These are phyloP conservation scores for Channa striata DNA, from an alignment of 2,797 vertebrate species.

Conservation along the genomic window DNA sequence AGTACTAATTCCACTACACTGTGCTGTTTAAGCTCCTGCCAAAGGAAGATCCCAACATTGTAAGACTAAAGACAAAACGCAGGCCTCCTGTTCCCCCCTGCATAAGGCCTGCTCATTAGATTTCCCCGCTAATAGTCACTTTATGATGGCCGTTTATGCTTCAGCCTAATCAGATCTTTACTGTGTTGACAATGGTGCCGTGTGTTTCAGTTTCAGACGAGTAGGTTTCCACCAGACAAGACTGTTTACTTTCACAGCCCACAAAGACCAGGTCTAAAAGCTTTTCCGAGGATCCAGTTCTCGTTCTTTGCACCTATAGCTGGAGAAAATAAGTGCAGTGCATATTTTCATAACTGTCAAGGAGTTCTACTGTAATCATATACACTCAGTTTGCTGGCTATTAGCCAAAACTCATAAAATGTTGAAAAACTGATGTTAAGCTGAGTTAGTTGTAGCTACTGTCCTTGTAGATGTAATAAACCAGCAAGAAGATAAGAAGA, in stretches of 20 bases:
- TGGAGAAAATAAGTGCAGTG: conserved; percentile 31
- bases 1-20: neutral
- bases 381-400: too few species aligned
- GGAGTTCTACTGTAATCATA: conserved; percentile 37
- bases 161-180: neutral
- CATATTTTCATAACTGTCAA: conserved; percentile 57
- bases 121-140: neutral
- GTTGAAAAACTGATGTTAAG: too few species aligned
- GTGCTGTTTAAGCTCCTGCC: neutral
- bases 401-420: too few species aligned
- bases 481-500: too few species aligned
- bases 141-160: neutral
- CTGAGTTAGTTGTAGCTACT: too few species aligned
- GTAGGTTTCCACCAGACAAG: conserved; percentile 64
- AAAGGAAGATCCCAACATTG: neutral
- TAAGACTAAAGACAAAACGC: neutral
- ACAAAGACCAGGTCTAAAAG: conserved; percentile 35
- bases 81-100: neutral
- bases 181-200: conserved; percentile 2
- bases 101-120: neutral
- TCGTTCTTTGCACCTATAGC: conserved; percentile 34
- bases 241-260: conserved; percentile 68
- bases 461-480: too few species aligned
- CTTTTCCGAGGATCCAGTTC: conserved; percentile 24
- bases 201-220: conserved; percentile 36